These are phyloP conservation scores for Panorpa germanica DNA, from an alignment of 2,888 invertebrate genomes.

Conservation along the genomic window DNA sequence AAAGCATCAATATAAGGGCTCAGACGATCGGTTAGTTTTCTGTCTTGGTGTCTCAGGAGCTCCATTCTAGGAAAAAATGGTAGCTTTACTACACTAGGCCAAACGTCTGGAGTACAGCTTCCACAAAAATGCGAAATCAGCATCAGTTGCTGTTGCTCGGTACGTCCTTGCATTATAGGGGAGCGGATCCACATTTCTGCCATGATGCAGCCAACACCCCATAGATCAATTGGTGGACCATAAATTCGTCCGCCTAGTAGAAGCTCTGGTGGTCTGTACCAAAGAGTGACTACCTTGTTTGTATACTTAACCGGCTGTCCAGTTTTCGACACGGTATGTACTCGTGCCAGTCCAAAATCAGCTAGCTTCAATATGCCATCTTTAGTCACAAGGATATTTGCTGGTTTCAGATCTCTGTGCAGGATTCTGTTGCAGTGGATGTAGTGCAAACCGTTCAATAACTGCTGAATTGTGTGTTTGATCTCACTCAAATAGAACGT, in stretches of 20 bases:
- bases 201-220: constrained; percentile 41
- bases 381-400: constrained; percentile 42
- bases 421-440: constrained; percentile 36
- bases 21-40: constrained; percentile 17
- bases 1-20: constrained; percentile 25
- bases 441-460: constrained; percentile 36
- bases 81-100: constrained; percentile 28
- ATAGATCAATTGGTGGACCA: constrained; percentile 33
- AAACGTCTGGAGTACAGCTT: constrained; percentile 29
- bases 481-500: constrained; percentile 39
- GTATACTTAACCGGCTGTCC: constrained; percentile 25
- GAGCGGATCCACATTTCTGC: constrained; percentile 35
- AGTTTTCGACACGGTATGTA: constrained; percentile 28
- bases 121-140: constrained; percentile 36
- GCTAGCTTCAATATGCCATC: constrained; percentile 39
- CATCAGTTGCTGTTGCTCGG: constrained; percentile 35
- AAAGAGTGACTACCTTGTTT: constrained; percentile 36
- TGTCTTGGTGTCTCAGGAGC: constrained; percentile 20
- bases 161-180: constrained; percentile 22
- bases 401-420: constrained; percentile 47
- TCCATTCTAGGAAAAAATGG: constrained; percentile 25
- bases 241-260: constrained; percentile 31
- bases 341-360: constrained; percentile 43
- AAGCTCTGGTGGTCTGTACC: constrained; percentile 38
- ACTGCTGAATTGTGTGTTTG: constrained; percentile 36